Evolutionary conservation across 1,140 invertebrate genomes (phyloP).

Genomic region (Gonatopus flavifemur): DNA sequence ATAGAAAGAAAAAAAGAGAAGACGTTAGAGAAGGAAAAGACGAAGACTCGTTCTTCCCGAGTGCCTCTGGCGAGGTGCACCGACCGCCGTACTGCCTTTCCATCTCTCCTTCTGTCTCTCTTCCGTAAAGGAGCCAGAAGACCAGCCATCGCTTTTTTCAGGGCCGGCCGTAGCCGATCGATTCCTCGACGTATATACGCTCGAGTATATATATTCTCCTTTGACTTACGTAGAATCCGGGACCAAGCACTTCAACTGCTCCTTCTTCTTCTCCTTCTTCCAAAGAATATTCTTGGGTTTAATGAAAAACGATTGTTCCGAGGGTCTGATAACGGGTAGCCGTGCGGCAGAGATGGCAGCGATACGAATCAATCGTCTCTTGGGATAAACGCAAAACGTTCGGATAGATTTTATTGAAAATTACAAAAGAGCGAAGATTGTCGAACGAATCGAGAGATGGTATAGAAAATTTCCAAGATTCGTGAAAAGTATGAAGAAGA

Average conservation of each 20-base stretch:
- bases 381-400: too few species aligned
- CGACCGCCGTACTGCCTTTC: constrained; percentile 36
- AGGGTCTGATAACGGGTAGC: too few species aligned
- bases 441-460: too few species aligned
- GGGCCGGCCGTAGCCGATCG: constrained; percentile 34
- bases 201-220: neutral
- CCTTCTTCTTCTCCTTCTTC: constrained; percentile 22
- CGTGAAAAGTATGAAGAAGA: too few species aligned
- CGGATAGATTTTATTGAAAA: too few species aligned
- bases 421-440: too few species aligned
- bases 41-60: constrained; percentile 43
- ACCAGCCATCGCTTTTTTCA: constrained; percentile 34
- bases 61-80: constrained; percentile 48
- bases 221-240: neutral
- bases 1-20: constrained; percentile 24
- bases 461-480: too few species aligned
- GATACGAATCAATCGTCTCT: too few species aligned
- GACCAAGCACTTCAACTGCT: constrained; percentile 16
- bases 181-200: constrained; percentile 25
- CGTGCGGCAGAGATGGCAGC: too few species aligned
- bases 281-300: too few species aligned
- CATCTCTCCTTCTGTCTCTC: constrained; percentile 15
- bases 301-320: too few species aligned
- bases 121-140: neutral
- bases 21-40: constrained; percentile 18